Percentiles rank a stretch among this genome's conserved stretches.
Conservation (phyloP, 2,113 vertebrate species). For the Furnarius figulus region DNA sequence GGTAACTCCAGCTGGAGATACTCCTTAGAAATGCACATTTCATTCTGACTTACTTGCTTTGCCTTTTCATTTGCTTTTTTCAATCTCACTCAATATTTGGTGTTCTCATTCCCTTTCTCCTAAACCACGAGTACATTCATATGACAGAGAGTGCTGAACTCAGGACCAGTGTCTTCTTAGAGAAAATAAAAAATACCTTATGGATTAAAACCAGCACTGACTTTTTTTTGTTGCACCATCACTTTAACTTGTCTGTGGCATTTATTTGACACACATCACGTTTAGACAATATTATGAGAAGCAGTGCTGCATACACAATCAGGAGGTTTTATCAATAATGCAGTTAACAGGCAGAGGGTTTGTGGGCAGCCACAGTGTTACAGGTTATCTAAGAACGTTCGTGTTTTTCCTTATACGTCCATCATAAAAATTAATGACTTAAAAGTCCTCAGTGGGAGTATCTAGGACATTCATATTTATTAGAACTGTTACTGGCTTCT, state of each 20-base stretch:
- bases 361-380: conserved; percentile 43
- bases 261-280: neutral
- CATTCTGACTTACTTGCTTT: neutral
- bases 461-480: conserved; percentile 33
- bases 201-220: neutral
- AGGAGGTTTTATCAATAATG: conserved; percentile 43
- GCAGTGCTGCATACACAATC: neutral
- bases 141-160: neutral
- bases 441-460: conserved; percentile 28
- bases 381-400: conserved; percentile 35
- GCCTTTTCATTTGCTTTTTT: neutral
- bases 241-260: neutral
- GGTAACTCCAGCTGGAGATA: neutral
- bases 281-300: neutral
- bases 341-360: conserved; percentile 49
- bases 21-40: neutral
- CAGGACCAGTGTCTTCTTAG: neutral
- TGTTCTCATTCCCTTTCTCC: neutral
- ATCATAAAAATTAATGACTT: conserved; percentile 66
- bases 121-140: neutral
- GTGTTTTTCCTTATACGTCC: neutral
- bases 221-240: neutral
- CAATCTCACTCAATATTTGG: neutral
- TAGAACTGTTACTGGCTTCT: conserved; percentile 22
- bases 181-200: neutral